Conservation (phyloP, 2,113 vertebrate genomes). For the Ifrita kowaldi region DNA sequence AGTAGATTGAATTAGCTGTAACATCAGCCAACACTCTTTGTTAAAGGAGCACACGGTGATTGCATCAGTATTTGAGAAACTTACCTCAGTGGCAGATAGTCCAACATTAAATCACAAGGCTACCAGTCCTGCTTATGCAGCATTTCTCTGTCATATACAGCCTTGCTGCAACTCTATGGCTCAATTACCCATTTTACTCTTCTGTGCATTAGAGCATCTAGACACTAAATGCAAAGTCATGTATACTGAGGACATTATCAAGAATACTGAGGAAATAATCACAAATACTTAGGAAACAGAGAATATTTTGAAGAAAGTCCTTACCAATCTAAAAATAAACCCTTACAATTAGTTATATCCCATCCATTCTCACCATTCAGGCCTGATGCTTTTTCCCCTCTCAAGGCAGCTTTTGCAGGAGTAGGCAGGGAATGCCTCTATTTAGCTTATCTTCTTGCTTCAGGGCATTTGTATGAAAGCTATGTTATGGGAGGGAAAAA, state of each 20-base stretch:
- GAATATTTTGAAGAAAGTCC: neutral
- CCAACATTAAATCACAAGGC: neutral
- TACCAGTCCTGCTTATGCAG: neutral
- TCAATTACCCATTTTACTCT: neutral
- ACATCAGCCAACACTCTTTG: neutral
- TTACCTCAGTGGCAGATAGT: neutral
- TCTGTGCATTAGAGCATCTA: neutral
- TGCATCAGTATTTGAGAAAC: neutral
- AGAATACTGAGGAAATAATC: neutral
- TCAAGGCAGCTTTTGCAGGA: neutral
- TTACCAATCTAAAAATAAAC: neutral
- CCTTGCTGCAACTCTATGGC: neutral
- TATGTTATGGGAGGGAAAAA: neutral
- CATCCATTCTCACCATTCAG: neutral
- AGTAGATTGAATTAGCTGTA: neutral
- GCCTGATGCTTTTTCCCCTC: neutral
- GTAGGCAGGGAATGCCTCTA: neutral
- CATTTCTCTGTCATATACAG: neutral
- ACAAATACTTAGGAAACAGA: neutral
- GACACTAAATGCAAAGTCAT: neutral
- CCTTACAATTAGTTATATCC: neutral
- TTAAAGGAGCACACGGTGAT: neutral
- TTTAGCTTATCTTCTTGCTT: neutral
- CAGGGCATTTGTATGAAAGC: neutral
- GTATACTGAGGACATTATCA: neutral